Percentiles rank a stretch among this genome's conserved stretches.
These are phyloP conservation scores for Phoxinus phoxinus DNA, from an alignment of 2,113 vertebrate species.

Conservation along the genomic window DNA sequence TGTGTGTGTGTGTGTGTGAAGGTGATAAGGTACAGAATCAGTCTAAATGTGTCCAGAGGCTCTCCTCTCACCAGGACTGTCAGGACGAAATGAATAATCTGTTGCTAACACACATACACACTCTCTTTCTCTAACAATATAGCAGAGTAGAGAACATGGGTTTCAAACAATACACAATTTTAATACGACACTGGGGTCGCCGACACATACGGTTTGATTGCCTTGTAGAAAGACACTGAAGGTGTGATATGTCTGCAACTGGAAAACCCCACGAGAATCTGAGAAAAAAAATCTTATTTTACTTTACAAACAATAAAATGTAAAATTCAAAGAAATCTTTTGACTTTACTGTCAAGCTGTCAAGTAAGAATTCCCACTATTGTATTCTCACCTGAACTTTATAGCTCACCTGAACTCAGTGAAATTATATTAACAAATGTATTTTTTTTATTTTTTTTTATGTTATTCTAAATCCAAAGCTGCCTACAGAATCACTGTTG, in stretches of 20 bases:
- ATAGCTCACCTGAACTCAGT: background rate
- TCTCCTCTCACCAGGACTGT: constrained; percentile 41
- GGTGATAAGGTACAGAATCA: constrained; percentile 58
- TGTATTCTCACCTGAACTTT: background rate
- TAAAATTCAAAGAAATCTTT: background rate
- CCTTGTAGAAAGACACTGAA: background rate
- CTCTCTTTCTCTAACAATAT: constrained; percentile 8
- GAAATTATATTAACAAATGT: background rate
- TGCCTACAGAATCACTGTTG: too few relatives aligned
- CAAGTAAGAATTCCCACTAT: background rate
- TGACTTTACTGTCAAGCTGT: background rate
- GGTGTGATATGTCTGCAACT: background rate
- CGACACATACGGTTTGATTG: background rate
- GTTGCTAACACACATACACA: constrained; percentile 31
- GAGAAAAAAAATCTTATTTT: background rate
- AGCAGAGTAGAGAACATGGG: background rate
- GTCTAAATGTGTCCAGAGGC: constrained; percentile 52
- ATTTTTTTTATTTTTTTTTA: background rate
- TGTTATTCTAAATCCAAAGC: too few relatives aligned
- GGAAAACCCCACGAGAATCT: background rate
- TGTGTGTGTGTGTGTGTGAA: constrained; percentile 42
- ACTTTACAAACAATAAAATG: background rate
- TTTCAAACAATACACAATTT: constrained; percentile 10
- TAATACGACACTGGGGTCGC: constrained; percentile 1
- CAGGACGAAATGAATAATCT: constrained; percentile 46